These are phyloP conservation scores for Drosophila yakuba DNA, from an alignment of 1,140 invertebrate species.

Conservation along the genomic window DNA sequence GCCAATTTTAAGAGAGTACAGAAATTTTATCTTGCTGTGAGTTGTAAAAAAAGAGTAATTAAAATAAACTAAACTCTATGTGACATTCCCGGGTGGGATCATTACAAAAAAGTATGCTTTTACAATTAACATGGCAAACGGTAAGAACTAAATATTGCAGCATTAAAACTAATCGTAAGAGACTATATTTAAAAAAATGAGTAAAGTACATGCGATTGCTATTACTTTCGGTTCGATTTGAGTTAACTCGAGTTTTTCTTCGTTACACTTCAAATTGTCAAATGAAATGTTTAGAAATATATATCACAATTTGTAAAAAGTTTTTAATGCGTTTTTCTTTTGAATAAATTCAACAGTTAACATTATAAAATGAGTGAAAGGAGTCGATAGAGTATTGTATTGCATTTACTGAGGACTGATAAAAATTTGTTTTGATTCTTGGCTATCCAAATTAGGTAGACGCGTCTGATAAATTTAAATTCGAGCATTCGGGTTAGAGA, in stretches of 20 bases:
- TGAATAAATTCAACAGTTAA: conserved; percentile 62
- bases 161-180: conserved; percentile 58
- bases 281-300: conserved; percentile 82
- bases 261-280: conserved; percentile 72
- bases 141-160: conserved; percentile 74
- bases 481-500: conserved; percentile 60
- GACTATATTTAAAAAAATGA: conserved; percentile 52
- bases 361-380: conserved; percentile 52
- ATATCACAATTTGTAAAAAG: conserved; percentile 83
- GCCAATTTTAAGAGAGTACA: conserved; percentile 11
- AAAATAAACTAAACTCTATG: conserved; percentile 28
- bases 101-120: conserved; percentile 59
- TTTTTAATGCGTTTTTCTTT: conserved; percentile 68
- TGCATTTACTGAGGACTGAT: conserved; percentile 23
- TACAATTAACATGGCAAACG: conserved; percentile 79
- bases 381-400: conserved; percentile 27
- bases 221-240: conserved; percentile 57
- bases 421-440: conserved; percentile 64
- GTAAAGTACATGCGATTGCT: conserved; percentile 65
- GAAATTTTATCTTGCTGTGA: conserved; percentile 18
- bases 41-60: conserved; percentile 24
- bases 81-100: conserved; percentile 22
- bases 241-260: conserved; percentile 55
- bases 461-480: conserved; percentile 52
- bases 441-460: conserved; percentile 56